A percentile compares a stretch with the other conserved stretches of the same genome.
These are phyloP conservation scores for Helobdella robusta DNA, from an alignment of 2,888 invertebrate genomes.

Conservation along the genomic window DNA sequence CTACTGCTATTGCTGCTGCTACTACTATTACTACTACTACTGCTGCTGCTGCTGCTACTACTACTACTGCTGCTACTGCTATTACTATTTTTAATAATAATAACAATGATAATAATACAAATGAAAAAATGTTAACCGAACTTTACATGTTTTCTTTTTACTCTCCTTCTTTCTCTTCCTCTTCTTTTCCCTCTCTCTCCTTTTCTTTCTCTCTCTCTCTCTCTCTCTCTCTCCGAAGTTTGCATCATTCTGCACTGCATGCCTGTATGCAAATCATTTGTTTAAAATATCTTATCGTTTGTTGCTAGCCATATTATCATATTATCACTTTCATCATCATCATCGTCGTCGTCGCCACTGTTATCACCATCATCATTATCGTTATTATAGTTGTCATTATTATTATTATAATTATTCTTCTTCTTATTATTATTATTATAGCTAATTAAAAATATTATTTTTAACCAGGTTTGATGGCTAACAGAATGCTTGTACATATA, in stretches of 20 bases:
- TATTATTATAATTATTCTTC: neutral
- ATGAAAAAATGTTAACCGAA: neutral
- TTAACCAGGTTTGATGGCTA: too few relatives aligned
- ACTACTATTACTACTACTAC: constrained; percentile 1
- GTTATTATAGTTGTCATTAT: neutral
- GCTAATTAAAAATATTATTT: too few relatives aligned
- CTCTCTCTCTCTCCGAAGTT: neutral
- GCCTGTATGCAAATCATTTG: too few relatives aligned
- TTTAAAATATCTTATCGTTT: neutral
- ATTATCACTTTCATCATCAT: constrained; percentile 16
- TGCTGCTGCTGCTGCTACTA: constrained; percentile 1
- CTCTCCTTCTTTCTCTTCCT: constrained; percentile 13
- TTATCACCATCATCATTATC: neutral
- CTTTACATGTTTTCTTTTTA: neutral
- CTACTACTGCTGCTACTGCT: neutral
- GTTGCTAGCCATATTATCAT: neutral
- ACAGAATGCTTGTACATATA: too few relatives aligned
- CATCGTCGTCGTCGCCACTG: constrained; percentile 35
- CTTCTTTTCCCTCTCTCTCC: constrained; percentile 4
- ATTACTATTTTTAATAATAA: neutral
- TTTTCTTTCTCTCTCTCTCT: neutral
- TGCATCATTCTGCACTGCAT: neutral
- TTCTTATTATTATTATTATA: too few relatives aligned
- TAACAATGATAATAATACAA: too few relatives aligned
- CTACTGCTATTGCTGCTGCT: neutral